Conservation (phyloP, 2,888 invertebrate species). For the Chydorus sphaericus region DNA sequence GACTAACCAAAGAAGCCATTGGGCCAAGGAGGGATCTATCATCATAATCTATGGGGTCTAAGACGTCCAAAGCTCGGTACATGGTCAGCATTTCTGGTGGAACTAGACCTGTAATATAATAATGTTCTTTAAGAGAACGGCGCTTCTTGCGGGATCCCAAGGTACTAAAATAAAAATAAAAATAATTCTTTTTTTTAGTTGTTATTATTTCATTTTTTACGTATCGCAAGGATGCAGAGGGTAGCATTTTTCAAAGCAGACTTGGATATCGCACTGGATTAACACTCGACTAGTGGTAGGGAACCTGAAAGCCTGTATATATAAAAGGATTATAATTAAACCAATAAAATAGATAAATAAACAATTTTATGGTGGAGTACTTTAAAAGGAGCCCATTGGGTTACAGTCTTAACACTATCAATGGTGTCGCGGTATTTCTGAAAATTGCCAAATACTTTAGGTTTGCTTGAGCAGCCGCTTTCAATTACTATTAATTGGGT, state of each 20-base stretch:
- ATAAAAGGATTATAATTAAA: not conserved
- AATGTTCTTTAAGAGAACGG: not conserved
- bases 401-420: slow-evolving; percentile 14
- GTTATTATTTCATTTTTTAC: not conserved
- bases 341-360: not conserved
- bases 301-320: slow-evolving; percentile 21
- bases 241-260: slow-evolving; percentile 20
- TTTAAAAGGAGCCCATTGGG: slow-evolving; percentile 19
- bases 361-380: slow-evolving; percentile 2
- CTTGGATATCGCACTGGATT: slow-evolving; percentile 21
- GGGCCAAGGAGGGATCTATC: not conserved
- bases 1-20: not conserved
- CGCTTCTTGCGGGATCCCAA: too few species aligned
- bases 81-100: slow-evolving; percentile 17
- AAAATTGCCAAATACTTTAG: slow-evolving; percentile 21
- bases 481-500: slow-evolving; percentile 19
- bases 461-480: slow-evolving; percentile 19
- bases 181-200: too few species aligned
- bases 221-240: slow-evolving; percentile 18
- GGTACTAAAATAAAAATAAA: not conserved
- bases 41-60: slow-evolving; percentile 16
- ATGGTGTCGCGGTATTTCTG: slow-evolving; percentile 16
- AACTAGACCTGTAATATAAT: slow-evolving; percentile 9
- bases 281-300: slow-evolving; percentile 20
- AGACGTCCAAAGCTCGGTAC: slow-evolving; percentile 17